Evolutionary conservation across 2,797 vertebrate species (phyloP).

Genomic region (Sphenopsis melanotis): DNA sequence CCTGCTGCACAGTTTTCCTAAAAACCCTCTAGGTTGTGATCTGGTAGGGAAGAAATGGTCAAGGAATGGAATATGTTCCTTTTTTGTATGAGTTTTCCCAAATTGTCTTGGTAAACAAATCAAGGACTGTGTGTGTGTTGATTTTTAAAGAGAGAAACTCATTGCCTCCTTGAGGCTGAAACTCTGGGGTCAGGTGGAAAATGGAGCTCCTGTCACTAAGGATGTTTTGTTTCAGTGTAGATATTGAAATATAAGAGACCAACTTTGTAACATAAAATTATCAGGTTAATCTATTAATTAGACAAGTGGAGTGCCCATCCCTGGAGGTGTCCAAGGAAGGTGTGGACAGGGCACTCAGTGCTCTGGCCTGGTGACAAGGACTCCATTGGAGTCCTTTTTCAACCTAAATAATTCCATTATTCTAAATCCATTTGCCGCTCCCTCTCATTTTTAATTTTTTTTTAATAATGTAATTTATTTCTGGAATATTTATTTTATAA

Average conservation of each 20-base stretch:
- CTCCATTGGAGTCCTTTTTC: neutral
- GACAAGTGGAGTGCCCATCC: neutral
- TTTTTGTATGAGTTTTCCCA: neutral
- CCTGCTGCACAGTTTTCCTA: neutral
- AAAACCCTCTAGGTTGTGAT: neutral
- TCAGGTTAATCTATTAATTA: neutral
- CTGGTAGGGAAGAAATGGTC: neutral
- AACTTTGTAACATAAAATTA: neutral
- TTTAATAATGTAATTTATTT: neutral
- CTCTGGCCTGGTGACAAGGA: neutral
- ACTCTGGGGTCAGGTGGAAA: neutral
- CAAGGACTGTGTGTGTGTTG: neutral
- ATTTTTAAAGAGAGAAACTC: neutral
- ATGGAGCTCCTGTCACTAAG: neutral
- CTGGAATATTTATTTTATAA: neutral
- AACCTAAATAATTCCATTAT: neutral
- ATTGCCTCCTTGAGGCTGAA: neutral
- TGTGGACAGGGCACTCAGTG: neutral
- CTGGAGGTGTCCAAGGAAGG: neutral
- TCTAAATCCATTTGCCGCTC: neutral
- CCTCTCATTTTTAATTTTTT: accelerated
- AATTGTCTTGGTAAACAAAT: neutral
- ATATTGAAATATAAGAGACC: neutral
- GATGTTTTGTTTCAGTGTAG: neutral
- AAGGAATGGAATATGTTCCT: accelerated